Conservation (phyloP, 2,888 invertebrate species). For the Amiota mariae region DNA sequence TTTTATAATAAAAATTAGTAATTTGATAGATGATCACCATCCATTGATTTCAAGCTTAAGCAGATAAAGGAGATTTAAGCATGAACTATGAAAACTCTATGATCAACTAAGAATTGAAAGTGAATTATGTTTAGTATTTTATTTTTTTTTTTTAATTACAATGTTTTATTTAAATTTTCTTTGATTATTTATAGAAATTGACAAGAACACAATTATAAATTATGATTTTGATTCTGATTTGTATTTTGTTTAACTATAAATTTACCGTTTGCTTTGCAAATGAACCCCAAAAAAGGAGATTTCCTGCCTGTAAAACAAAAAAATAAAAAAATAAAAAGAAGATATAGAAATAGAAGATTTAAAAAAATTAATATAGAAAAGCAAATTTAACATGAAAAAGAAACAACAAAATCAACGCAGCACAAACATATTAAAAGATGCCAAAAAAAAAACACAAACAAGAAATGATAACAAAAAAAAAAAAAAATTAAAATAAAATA, state of each 20-base stretch:
- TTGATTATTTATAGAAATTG: no score
- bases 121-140: no score
- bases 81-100: no score
- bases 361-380: background rate
- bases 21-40: no score
- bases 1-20: no score
- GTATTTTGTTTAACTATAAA: slow-evolving; percentile 44
- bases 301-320: slow-evolving; percentile 72
- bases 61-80: no score
- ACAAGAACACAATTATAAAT: no score
- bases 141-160: no score
- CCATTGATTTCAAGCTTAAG: no score
- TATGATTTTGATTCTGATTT: background rate
- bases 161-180: no score
- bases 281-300: slow-evolving; percentile 72
- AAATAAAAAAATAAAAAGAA: slow-evolving; percentile 54
- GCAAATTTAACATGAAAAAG: slow-evolving; percentile 29
- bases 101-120: no score
- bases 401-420: background rate
- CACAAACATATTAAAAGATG: no score
- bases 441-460: slow-evolving; percentile 41
- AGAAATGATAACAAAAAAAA: slow-evolving; percentile 23
- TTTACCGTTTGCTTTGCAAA: slow-evolving; percentile 72
- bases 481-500: slow-evolving; percentile 33
- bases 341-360: slow-evolving; percentile 51